Conservation (phyloP, 2,888 invertebrate species). For the Zaprionus obscuricornis region DNA sequence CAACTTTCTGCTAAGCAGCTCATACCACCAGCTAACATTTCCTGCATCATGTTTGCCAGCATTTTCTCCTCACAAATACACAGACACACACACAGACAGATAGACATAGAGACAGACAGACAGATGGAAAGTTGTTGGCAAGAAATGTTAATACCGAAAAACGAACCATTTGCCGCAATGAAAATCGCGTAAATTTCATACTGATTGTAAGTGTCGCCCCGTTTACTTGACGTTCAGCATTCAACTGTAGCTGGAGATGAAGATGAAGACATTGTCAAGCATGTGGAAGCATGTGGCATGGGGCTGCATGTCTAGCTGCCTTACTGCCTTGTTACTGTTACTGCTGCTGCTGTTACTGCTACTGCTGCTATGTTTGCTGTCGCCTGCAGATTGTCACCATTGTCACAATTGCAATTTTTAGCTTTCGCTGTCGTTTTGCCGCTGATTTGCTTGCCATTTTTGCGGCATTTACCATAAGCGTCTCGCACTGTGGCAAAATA, state of each 20-base stretch:
- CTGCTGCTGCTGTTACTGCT: constrained; percentile 14
- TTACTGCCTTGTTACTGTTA: constrained; percentile 17
- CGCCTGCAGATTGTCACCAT: constrained; percentile 78
- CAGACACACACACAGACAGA: background rate
- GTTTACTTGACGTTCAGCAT: constrained; percentile 67
- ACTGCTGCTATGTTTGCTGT: constrained; percentile 47
- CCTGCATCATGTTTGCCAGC: constrained; percentile 26
- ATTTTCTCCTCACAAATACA: background rate
- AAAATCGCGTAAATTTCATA: constrained; percentile 79
- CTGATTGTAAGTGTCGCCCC: constrained; percentile 79
- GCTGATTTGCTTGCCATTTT: constrained; percentile 75
- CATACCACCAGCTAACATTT: constrained; percentile 30
- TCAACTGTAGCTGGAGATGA: constrained; percentile 4
- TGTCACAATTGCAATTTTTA: constrained; percentile 76
- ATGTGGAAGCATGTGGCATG: constrained; percentile 11
- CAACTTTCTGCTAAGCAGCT: constrained; percentile 46
- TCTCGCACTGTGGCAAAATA: too few relatives aligned
- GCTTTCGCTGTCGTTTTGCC: constrained; percentile 40
- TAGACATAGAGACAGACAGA: too few relatives aligned
- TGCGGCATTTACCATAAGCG: constrained; percentile 69
- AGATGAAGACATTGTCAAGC: constrained; percentile 45
- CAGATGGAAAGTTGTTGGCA: constrained; percentile 51
- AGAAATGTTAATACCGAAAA: constrained; percentile 79
- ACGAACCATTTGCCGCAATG: constrained; percentile 78
- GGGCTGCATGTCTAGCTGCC: constrained; percentile 54